Conservation (phyloP, 2,797 vertebrate genomes). For the Clarias platycephalus region DNA sequence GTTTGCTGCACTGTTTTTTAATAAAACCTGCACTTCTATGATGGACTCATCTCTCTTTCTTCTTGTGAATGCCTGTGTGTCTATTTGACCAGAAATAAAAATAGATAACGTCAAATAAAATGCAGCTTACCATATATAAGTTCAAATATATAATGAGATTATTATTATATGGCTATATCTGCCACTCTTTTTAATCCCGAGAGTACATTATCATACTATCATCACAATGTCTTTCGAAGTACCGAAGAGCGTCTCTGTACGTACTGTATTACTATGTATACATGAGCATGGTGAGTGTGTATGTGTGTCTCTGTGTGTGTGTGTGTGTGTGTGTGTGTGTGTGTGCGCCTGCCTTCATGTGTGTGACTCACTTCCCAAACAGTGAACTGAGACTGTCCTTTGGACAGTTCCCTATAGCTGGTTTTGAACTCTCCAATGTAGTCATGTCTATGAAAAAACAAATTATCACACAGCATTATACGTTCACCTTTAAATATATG, state of each 20-base stretch:
- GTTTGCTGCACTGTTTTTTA: not conserved
- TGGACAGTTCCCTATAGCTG: constrained; percentile 93
- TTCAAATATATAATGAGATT: not conserved
- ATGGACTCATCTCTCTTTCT: not conserved
- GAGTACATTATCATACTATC: not conserved
- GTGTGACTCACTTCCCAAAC: constrained; percentile 86
- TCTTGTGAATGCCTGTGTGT: not conserved
- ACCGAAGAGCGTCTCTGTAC: not conserved
- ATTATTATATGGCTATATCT: not conserved
- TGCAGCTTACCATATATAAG: too few relatives aligned
- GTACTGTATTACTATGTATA: not conserved
- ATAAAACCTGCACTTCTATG: not conserved
- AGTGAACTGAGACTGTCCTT: constrained; percentile 93
- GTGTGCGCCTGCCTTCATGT: not conserved
- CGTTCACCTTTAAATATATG: not conserved
- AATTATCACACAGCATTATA: constrained; percentile 10
- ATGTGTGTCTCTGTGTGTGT: too few relatives aligned
- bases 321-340: too few relatives aligned
- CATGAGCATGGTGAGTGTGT: too few relatives aligned
- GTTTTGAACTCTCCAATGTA: constrained; percentile 98
- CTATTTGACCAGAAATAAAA: not conserved
- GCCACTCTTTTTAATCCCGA: not conserved
- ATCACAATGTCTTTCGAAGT: not conserved
- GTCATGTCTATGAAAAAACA: constrained; percentile 82
- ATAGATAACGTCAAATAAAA: not conserved